Evolutionary conservation across 1,140 invertebrate genomes (phyloP), one percentile per base, ranked within the genome.

Genomic region (Eueides isabella): DNA sequence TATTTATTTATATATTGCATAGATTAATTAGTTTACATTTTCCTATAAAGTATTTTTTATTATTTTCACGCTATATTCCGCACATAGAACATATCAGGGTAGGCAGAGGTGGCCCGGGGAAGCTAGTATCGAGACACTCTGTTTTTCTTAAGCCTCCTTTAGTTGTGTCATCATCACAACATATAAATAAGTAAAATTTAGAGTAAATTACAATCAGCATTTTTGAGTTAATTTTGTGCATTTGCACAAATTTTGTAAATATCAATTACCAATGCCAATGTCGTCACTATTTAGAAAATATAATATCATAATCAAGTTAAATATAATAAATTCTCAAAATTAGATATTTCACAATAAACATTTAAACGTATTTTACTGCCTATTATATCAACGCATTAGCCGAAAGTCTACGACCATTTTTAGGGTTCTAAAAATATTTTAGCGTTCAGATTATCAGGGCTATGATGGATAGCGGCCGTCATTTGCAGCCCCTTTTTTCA

Each of bases 391-490:
- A 55, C 23, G 48, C 48, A 23, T 67, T 62, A 63, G 30, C 31
- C 48, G 33, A 78, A 69, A 29, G 41, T 71, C 35, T 19, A 44
- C 48, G 69, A 23, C 63, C 69, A 71, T 64, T 67, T 67, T 71
- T 62, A 30, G 61, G 69, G 61, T 38, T 38, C 29, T 44, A 62
- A 62, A 71, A 41, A 71, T 71, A 64, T 71, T 71, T 71, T 44
- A 64, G 31, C 55, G 66, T 74, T 63, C 30, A 66, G 66, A 63
- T 74, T 67, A 74, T 74, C 72, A 55, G 72, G 30, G 66, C 71
- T 67, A 68, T 74, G 61, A 74, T 74, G 55, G 63, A 74, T 74
- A 41, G 61, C 38, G 38, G 55, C 65, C 66, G 72, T 74, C 72
- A 44, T 68, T 74, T 68, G 6, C 72, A 74, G 35, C 29, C 66